A percentile compares a stretch with the other conserved stretches of the same genome.
Conservation (phyloP, 2,113 vertebrate species). For the Sus scrofa region T2T-Sscrofa CM000820.6:119614001-119614500, state of each 20-base stretch:
- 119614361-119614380: not conserved
- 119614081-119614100: not conserved
- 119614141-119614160: not conserved
- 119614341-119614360: not conserved
- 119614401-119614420: not conserved
- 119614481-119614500: not conserved
- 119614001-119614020: not conserved
- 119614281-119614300: not conserved
- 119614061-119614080: not conserved
- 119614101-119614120: not conserved
- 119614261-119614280: not conserved
- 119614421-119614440: not conserved
- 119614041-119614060: not conserved
- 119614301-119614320: not conserved
- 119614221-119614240: not conserved
- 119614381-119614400: not conserved
- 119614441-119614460: not conserved
- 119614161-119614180: not conserved
- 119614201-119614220: constrained; percentile 22
- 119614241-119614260: not conserved
- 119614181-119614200: not conserved
- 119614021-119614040: not conserved
- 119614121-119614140: not conserved
- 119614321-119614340: not conserved
- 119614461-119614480: not conserved